Evolutionary conservation across 2,113 vertebrate genomes (phyloP), one percentile per base, ranked within the genome.

Genomic region (Labrus mixtus): DNA sequence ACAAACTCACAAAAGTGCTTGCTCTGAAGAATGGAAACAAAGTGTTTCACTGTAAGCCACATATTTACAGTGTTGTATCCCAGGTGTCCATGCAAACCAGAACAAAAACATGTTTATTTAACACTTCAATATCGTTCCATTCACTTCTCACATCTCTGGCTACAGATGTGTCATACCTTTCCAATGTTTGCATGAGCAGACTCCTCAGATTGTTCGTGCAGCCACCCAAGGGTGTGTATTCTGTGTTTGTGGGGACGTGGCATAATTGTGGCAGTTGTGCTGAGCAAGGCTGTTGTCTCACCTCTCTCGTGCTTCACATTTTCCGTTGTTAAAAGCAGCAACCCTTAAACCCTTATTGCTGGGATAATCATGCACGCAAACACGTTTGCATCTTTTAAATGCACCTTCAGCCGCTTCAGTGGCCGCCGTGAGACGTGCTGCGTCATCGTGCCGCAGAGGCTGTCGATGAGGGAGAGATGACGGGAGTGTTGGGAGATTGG

Each of bases 311-410:
- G 79, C 73, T 79, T 93, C 91, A 92, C 73, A 88, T 87, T 93
- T 93, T 93, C 91, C 91, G 11, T 89, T 41, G 75, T 87, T 84
- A 87, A 84, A 87, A 66, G 69, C 48, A 75, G 68, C 75, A 89
- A 62, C 83, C 79, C 57, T 76, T 78, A 85, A 81, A 91, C 81
- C 85, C 73, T 73, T 48, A 85, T 19, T 68, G 71, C 78, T 51
- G 20, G 22, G 59, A 76, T 73, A 73, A 82, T 75, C 64, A 62
- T 76, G 58, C 68, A 77, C 56, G 46, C 63, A 76, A 84, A 82
- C 83, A 84, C 61, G 63, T 43, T 63, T 68, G 41, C 39, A 48
- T 55, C 66, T 58, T 16, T 74, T 78, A 80, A 79, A 73, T 78
- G 87, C 79, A 86, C 65, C 84, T 63, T 90, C 79, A 82, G 54